Evolutionary conservation across 2,113 vertebrate genomes (phyloP).

Genomic region (Paramisgurnus dabryanus): DNA sequence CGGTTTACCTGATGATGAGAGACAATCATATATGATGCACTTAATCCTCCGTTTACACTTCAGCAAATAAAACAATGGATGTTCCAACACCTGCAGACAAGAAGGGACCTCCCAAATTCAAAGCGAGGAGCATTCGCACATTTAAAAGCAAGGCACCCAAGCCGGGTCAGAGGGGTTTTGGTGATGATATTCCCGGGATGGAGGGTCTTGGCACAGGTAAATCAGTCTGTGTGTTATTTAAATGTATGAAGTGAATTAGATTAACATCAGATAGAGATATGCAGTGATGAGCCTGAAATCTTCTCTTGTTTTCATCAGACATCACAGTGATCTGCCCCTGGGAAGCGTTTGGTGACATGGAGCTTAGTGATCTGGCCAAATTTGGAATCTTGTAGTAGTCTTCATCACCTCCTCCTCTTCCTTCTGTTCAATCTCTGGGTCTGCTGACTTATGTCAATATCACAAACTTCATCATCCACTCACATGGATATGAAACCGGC

Average conservation of each 20-base stretch:
- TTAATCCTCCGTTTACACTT: neutral
- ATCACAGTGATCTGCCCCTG: constrained; percentile 94
- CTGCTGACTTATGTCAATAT: neutral
- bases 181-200: constrained; percentile 96
- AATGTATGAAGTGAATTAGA: too few relatives aligned
- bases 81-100: constrained; percentile 53
- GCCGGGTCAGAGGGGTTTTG: constrained; percentile 73
- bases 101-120: constrained; percentile 71
- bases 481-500: neutral
- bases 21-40: too few relatives aligned
- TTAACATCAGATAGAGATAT: neutral
- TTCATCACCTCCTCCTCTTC: neutral
- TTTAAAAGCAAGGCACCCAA: constrained; percentile 66
- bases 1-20: neutral
- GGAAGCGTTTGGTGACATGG: constrained; percentile 95
- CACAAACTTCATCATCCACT: too few relatives aligned
- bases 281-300: neutral
- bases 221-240: neutral
- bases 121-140: constrained; percentile 67
- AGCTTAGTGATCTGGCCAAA: constrained; percentile 91
- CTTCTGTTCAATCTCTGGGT: neutral
- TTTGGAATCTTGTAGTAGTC: constrained; percentile 42
- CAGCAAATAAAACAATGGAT: constrained; percentile 41
- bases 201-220: constrained; percentile 89
- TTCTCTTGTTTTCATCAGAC: constrained; percentile 64